Base-by-base conservation (phyloP, 2,113 vertebrate species). In the Ibidorhyncha struthersii region DNA sequence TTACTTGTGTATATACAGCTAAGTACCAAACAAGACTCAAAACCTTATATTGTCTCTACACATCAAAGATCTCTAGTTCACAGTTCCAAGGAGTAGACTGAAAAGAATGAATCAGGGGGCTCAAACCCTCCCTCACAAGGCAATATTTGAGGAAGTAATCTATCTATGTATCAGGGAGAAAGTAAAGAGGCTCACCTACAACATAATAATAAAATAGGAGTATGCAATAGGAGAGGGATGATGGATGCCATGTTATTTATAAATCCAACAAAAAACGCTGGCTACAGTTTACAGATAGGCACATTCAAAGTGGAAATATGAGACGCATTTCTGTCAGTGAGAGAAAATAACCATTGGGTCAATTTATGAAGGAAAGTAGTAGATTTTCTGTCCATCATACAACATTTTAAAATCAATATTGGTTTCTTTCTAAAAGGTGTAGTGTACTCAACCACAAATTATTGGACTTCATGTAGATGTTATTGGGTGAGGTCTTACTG, bases 381-480 rank as follows among this genome's bases (percentile, higher is more conserved):
- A 65, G 63, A 82, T 72, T 96, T 90, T 82, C 56, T 85, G n/a
- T 72, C 83, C 72, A 65, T 96, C 65, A 76, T 56, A 32, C 4
- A 71, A 43, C 34, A 61, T 89, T 89, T 91, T 73, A 53, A 91
- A 89, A 96, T 96, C 94, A 73, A 85, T 94, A 80, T 58, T 49
- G 3, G 2, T 82, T 94, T 92, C 38, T 81, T 94, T 85, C 58
- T 88, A 91, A 94, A 92, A 94, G 11, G 41, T 70, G 32, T 21
- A 27, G 19, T 71, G 7, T 52, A 56, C 76, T 91, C 80, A 89
- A n/a, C 26, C 30, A 73, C 67, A 69, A 70, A 41, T 61, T 93
- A 91, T 70, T 89, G 4, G 65, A 65, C 30, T 94, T 91, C 52
- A 59, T 66, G 45, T 65, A 62, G 61, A 69, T 53, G 29, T 58